Percentiles rank a stretch among this genome's conserved stretches.
phyloP scores from a whole-genome alignment of 92 coral and sea anemone species.

The Ricordea florida region DNA sequence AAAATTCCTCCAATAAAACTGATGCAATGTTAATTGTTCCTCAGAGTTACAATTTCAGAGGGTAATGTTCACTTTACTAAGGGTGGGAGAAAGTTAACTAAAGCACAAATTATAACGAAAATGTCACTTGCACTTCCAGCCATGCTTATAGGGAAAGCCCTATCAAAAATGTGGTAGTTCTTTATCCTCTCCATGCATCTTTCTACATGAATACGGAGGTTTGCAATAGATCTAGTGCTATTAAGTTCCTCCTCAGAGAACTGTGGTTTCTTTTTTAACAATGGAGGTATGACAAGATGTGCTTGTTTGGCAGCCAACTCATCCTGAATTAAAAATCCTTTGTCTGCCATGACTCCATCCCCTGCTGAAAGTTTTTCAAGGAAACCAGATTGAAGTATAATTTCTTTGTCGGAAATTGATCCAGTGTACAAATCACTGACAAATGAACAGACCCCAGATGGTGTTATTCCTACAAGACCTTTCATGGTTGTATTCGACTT shows the following conservation, averaged over 20 bases:
- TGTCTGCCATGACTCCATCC: conserved; percentile 68
- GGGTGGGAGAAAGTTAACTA: conserved; percentile 53
- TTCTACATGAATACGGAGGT: conserved; percentile 40
- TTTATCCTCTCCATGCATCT: conserved; percentile 28
- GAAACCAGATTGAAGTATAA: conserved; percentile 55
- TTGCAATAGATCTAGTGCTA: conserved; percentile 28
- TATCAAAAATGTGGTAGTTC: conserved; percentile 46
- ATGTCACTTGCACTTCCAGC: conserved; percentile 57
- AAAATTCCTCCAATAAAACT: conserved; percentile 11
- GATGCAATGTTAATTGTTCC: not conserved
- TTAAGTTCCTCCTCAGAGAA: conserved; percentile 48
- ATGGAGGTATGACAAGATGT: conserved; percentile 54
- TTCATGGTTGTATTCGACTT: conserved; percentile 65
- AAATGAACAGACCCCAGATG: conserved; percentile 64
- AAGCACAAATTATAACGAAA: conserved; percentile 50
- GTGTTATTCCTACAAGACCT: conserved; percentile 67
- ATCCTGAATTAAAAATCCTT: conserved; percentile 62
- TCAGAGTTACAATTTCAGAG: conserved; percentile 8
- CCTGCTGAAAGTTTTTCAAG: conserved; percentile 41
- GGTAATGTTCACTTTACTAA: conserved; percentile 21
- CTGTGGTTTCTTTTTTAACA: conserved; percentile 47
- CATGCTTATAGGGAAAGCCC: conserved; percentile 45
- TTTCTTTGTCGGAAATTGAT: conserved; percentile 54
- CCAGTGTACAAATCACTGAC: conserved; percentile 61
- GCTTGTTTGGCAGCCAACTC: conserved; percentile 58